Percentiles rank a stretch among this genome's conserved stretches.
Evolutionary conservation across 2,797 vertebrate species (phyloP).

Genomic region (Pagetopsis macropterus): DNA sequence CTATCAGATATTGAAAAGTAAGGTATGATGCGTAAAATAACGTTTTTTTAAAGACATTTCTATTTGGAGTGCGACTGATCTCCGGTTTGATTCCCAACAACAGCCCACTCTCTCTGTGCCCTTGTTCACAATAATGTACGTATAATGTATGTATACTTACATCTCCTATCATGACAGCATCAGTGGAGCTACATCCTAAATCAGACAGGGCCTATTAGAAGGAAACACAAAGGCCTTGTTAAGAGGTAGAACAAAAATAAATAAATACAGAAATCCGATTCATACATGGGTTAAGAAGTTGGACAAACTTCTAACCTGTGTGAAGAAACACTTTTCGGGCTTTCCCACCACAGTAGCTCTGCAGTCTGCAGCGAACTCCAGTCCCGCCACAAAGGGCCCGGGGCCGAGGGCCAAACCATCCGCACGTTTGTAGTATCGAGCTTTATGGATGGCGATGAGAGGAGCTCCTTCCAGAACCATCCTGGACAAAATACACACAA

Average conservation of each 20-base stretch:
- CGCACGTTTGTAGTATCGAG: slow-evolving; percentile 92
- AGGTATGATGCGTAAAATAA: too few species aligned
- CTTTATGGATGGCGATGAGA: slow-evolving; percentile 96
- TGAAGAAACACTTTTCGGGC: slow-evolving; percentile 91
- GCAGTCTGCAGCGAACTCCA: slow-evolving; percentile 91
- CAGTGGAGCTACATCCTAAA: slow-evolving; percentile 84
- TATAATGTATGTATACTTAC: slow-evolving; percentile 50
- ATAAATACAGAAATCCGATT: not conserved
- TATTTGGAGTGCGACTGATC: not conserved
- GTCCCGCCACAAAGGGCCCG: slow-evolving; percentile 90
- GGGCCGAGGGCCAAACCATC: slow-evolving; percentile 95
- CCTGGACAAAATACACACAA: slow-evolving; percentile 67
- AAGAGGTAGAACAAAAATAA: not conserved
- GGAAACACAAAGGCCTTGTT: not conserved
- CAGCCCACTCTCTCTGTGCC: not conserved
- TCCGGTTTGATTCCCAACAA: not conserved
- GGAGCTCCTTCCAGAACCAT: slow-evolving; percentile 91
- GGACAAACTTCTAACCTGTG: slow-evolving; percentile 54
- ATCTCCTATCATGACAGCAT: slow-evolving; percentile 96
- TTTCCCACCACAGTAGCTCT: slow-evolving; percentile 93
- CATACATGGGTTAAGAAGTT: not conserved
- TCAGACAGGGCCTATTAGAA: slow-evolving; percentile 85
- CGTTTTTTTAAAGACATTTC: not conserved
- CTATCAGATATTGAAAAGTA: not conserved
- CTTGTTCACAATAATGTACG: too few species aligned